Conservation (phyloP, 2,888 invertebrate genomes). For the Esperia sulphurella region DNA sequence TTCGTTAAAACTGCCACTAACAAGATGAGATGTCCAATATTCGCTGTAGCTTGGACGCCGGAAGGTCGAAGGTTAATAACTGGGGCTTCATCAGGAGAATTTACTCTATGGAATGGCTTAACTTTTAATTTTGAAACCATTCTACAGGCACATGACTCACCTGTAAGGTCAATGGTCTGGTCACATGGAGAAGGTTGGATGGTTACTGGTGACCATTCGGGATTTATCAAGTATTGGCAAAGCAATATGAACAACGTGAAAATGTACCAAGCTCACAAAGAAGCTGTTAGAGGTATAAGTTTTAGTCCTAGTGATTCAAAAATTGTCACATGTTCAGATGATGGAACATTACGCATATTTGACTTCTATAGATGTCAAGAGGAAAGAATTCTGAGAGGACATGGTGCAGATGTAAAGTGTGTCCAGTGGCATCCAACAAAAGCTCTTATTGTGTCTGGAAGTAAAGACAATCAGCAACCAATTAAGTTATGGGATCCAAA, state of each 20-base stretch:
- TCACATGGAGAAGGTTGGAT: slow-evolving; percentile 99
- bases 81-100: slow-evolving; percentile 99
- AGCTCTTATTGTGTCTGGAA: slow-evolving; percentile 97
- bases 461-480: slow-evolving; percentile 99
- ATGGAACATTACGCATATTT: slow-evolving; percentile 99
- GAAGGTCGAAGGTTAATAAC: slow-evolving; percentile 98
- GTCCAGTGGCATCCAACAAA: slow-evolving; percentile 99
- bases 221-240: slow-evolving; percentile 99
- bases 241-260: slow-evolving; percentile 99
- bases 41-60: slow-evolving; percentile 99
- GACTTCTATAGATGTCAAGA: slow-evolving; percentile 98
- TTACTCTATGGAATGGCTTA: slow-evolving; percentile 99
- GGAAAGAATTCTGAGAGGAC: slow-evolving; percentile 95
- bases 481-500: slow-evolving; percentile 99
- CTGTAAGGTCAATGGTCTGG: slow-evolving; percentile 99
- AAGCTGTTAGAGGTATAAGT: slow-evolving; percentile 99
- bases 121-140: slow-evolving; percentile 99
- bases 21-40: slow-evolving; percentile 99
- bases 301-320: slow-evolving; percentile 99
- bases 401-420: slow-evolving; percentile 99
- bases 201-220: slow-evolving; percentile 99
- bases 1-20: slow-evolving; percentile 99
- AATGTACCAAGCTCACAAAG: slow-evolving; percentile 99
- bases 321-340: slow-evolving; percentile 99
- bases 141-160: slow-evolving; percentile 99